phyloP scores from a whole-genome alignment of 2,113 vertebrate species.

The Siphamia tubifer region DNA sequence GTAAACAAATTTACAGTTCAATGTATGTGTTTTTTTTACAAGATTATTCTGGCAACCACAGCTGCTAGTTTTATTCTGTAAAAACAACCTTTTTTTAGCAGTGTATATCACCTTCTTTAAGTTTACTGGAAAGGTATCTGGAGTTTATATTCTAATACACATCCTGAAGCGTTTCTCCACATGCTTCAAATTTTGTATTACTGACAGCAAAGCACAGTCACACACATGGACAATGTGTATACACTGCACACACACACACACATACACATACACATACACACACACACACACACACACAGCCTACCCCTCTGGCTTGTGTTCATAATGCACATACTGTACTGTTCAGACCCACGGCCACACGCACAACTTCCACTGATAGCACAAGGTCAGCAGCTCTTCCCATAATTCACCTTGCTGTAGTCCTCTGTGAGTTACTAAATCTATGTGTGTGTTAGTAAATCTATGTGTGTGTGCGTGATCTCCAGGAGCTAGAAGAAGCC shows the following conservation, averaged over 20 bases:
- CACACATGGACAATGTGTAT: not conserved
- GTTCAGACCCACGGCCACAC: too few relatives aligned
- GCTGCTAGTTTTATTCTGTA: too few relatives aligned
- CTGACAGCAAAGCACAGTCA: too few relatives aligned
- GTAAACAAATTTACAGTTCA: too few relatives aligned
- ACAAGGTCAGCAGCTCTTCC: slow-evolving; percentile 22
- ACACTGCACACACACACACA: not conserved
- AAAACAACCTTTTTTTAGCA: too few relatives aligned
- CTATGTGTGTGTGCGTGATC: slow-evolving; percentile 25
- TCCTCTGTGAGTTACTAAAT: slow-evolving; percentile 46
- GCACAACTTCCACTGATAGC: not conserved
- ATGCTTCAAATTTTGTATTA: too few relatives aligned
- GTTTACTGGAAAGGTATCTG: too few relatives aligned
- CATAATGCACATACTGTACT: not conserved
- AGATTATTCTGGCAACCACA: too few relatives aligned
- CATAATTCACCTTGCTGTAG: slow-evolving; percentile 40
- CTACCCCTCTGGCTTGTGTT: too few relatives aligned
- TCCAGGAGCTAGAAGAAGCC: slow-evolving; percentile 32
- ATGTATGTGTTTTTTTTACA: too few relatives aligned
- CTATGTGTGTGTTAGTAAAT: slow-evolving; percentile 38
- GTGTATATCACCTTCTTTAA: too few relatives aligned
- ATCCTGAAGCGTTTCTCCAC: not conserved
- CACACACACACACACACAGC: slow-evolving; percentile 2
- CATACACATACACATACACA: slow-evolving; percentile 1
- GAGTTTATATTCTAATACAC: too few relatives aligned